Evolutionary conservation across 2,113 vertebrate species (phyloP), one percentile per base, ranked within the genome.

Genomic region (Xenotilapia caudafasciata): DNA sequence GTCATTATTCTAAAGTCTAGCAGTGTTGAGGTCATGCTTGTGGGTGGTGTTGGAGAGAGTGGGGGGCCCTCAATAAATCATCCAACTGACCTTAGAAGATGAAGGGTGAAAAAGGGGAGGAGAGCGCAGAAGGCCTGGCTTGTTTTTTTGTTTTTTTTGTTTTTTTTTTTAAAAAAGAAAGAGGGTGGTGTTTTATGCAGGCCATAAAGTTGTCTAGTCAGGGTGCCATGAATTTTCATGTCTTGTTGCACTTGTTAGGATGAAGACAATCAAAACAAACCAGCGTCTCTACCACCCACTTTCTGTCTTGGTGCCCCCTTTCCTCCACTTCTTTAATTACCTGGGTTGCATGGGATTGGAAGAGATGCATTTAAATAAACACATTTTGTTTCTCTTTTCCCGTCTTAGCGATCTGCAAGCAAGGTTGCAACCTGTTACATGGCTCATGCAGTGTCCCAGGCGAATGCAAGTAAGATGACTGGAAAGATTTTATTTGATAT

Each of bases 371-470:
- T 45, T 73, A 45, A 79, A 19, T 51, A 6, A 49, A 35, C 23
- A 28, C n/a, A n/a, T 58, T 51, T 23, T 9, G 17, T 53, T 73
- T 42, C 28, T 60, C 31, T 68, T 9, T 83, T 49, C 79, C 70
- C 93, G 45, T 79, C 82, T 31, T 96, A 99, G 98, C 98, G 1
- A 98, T 99, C 93, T 99, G 98, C 95, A 99, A 97, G 91, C 98
- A 98, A 94, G 99, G 99, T 82, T 99, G 99, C 93, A 97, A 98
- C 95, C 96, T 97, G 94, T 94, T 98, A 88, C 97, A 98, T 7
- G 98, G 98, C 35, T 93, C 96, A 83, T 99, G 99, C 90, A 49
- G 90, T 0, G 93, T 94, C 87, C 98, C 98, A 0, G 98, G 98
- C 73, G 97, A 98, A 89, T 99, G 99, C 98, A 97, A 90, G 99